A percentile compares a stretch with the other conserved stretches of the same genome.
phyloP scores from a whole-genome alignment of 2,797 vertebrate genomes.

The Xerus rutilus region DNA sequence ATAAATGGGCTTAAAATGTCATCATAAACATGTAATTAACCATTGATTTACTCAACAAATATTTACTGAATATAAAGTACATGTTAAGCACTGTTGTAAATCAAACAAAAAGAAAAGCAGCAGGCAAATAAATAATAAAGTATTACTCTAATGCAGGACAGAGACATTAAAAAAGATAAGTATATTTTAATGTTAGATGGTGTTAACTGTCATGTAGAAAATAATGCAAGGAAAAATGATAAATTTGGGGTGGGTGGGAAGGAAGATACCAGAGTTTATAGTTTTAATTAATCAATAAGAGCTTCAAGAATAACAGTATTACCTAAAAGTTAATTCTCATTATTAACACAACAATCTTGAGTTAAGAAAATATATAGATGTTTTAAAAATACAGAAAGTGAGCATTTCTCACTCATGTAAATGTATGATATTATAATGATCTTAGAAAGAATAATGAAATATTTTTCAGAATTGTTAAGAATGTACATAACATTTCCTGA shows the following conservation, averaged over 20 bases:
- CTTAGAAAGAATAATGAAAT: background rate
- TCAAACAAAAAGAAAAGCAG: background rate
- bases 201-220: background rate
- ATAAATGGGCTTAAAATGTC: background rate
- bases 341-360: background rate
- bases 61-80: background rate
- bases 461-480: constrained; percentile 20
- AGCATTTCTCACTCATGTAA: background rate
- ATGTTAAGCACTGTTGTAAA: background rate
- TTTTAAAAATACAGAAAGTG: background rate
- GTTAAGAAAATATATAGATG: background rate
- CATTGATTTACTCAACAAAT: background rate
- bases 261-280: background rate
- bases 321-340: background rate
- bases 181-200: background rate
- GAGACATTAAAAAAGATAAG: background rate
- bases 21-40: background rate
- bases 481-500: background rate
- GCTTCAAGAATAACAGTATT: background rate
- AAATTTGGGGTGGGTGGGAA: background rate
- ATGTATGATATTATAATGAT: background rate
- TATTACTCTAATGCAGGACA: background rate
- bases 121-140: background rate
- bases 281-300: background rate
- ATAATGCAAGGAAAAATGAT: background rate